A percentile compares a stretch with the other conserved stretches of the same genome.
These are phyloP conservation scores for Sesamia inferens DNA, from an alignment of 2,888 invertebrate species.

Conservation along the genomic window DNA sequence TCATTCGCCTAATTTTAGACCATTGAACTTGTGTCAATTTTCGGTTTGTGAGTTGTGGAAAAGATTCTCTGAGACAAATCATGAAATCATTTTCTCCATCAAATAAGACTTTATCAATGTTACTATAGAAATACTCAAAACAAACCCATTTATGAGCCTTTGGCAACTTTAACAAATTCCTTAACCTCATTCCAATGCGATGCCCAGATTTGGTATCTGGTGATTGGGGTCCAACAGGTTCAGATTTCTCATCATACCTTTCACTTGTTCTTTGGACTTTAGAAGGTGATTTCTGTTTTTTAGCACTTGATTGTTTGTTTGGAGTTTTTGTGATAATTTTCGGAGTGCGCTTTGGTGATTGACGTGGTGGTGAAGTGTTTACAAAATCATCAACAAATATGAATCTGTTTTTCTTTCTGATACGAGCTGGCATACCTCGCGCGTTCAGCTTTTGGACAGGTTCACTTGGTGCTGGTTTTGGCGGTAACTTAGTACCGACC, in stretches of 20 bases:
- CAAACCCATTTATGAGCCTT: conserved; percentile 99
- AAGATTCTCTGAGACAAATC: conserved; percentile 97
- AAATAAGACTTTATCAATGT: conserved; percentile 98
- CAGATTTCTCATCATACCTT: conserved; percentile 85
- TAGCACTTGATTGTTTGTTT: conserved; percentile 81
- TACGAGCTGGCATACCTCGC: conserved; percentile 97
- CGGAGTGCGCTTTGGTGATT: conserved; percentile 92
- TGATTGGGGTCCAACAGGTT: conserved; percentile 83
- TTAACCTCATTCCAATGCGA: conserved; percentile 95
- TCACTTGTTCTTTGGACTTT: conserved; percentile 87
- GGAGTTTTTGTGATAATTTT: conserved; percentile 89
- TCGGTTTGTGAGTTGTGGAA: conserved; percentile 96
- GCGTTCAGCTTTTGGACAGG: conserved; percentile 95
- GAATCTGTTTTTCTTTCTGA: conserved; percentile 96
- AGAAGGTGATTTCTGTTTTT: conserved; percentile 88
- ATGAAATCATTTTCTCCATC: conserved; percentile 99
- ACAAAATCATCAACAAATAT: conserved; percentile 97
- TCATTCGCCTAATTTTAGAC: conserved; percentile 98
- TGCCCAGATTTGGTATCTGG: conserved; percentile 97
- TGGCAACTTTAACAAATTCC: conserved; percentile 98
- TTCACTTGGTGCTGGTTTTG: conserved; percentile 92
- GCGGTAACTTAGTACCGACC: conserved; percentile 94
- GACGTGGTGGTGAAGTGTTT: conserved; percentile 93
- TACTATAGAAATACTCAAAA: conserved; percentile 99
- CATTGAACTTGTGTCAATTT: conserved; percentile 97